phyloP scores from a whole-genome alignment of 2,888 invertebrate species.

The Yponomeuta malinellus region DNA sequence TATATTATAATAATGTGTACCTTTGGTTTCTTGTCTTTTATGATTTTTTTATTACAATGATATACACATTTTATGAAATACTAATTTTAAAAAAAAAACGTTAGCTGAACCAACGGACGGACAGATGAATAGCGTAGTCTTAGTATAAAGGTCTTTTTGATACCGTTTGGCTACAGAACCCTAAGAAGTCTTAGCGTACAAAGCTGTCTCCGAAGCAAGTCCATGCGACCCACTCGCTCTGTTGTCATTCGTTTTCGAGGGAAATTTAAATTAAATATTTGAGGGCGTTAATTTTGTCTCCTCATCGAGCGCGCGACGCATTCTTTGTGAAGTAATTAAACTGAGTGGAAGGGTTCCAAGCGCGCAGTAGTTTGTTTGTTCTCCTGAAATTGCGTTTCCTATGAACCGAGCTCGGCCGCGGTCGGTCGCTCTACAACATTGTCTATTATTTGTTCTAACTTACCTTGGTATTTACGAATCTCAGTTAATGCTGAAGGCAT shows the following conservation, averaged over 20 bases:
- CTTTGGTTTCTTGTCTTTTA: too few relatives aligned
- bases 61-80: too few relatives aligned
- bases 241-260: slow-evolving; percentile 71
- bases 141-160: slow-evolving; percentile 1
- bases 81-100: too few relatives aligned
- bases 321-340: slow-evolving; percentile 76
- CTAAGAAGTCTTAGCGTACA: slow-evolving; percentile 5
- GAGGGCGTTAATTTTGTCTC: slow-evolving; percentile 75
- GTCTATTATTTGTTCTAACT: slow-evolving; percentile 31
- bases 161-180: not conserved
- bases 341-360: slow-evolving; percentile 72
- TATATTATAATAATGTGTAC: too few relatives aligned
- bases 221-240: slow-evolving; percentile 38
- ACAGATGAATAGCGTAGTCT: not conserved
- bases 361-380: slow-evolving; percentile 72
- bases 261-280: slow-evolving; percentile 76
- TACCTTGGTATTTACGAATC: slow-evolving; percentile 6
- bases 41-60: too few relatives aligned
- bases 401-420: slow-evolving; percentile 55
- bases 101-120: too few relatives aligned
- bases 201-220: slow-evolving; percentile 40
- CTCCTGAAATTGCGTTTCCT: slow-evolving; percentile 70
- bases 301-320: slow-evolving; percentile 74
- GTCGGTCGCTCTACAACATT: slow-evolving; percentile 37
- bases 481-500: not conserved